phyloP scores from a whole-genome alignment of 64 coral and sea anemone species.

The Cladopsammia gracilis region DNA sequence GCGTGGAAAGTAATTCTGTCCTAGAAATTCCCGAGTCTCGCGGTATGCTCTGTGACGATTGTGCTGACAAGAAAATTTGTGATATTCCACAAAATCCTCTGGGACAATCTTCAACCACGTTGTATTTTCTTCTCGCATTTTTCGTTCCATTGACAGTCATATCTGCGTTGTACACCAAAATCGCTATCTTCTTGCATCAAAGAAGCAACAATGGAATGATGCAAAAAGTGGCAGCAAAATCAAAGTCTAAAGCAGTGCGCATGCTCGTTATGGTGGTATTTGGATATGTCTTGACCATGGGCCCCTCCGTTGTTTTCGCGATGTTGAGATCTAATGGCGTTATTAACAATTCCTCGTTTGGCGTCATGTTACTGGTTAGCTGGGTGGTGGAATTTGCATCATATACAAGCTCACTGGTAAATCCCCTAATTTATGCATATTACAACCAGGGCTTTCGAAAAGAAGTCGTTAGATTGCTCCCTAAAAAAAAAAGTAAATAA shows the following conservation, averaged over 20 bases:
- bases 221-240: conserved; percentile 9
- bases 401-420: conserved; percentile 27
- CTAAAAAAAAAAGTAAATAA: not conserved
- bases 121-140: conserved; percentile 69
- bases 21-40: conserved; percentile 42
- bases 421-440: conserved; percentile 58
- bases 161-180: conserved; percentile 40
- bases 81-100: conserved; percentile 22
- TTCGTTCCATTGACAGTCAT: conserved; percentile 32
- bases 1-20: not conserved
- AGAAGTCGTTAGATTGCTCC: not conserved
- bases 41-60: not conserved
- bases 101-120: conserved; percentile 42
- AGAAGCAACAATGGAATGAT: conserved; percentile 17
- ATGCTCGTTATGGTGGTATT: conserved; percentile 32
- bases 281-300: conserved; percentile 26
- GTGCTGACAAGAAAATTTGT: conserved; percentile 4
- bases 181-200: conserved; percentile 18
- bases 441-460: conserved; percentile 58
- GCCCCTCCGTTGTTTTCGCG: not conserved
- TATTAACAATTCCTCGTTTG: conserved; percentile 23
- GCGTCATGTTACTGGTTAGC: conserved; percentile 28
- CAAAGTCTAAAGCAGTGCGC: conserved; percentile 57
- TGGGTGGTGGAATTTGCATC: conserved; percentile 30
- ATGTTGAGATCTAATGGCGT: conserved; percentile 41